Conservation (phyloP, 23 tunicate genomes). For the Oikopleura albicans region DNA sequence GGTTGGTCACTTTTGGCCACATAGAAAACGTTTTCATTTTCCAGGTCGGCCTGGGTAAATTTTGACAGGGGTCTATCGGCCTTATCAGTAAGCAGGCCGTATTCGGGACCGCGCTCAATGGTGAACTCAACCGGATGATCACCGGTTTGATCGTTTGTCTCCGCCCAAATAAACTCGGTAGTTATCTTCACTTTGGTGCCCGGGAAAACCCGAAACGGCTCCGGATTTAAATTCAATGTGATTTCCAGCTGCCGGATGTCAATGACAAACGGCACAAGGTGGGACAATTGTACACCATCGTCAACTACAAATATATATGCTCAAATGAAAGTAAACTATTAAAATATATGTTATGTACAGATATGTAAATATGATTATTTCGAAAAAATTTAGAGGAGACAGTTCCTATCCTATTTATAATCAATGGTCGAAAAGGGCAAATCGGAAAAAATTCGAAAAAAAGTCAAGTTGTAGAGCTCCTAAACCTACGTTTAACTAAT, state of each 20-base stretch:
- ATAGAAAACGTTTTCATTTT: neutral
- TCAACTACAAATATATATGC: neutral
- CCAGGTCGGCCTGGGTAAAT: neutral
- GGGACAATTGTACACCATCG: neutral
- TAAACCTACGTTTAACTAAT: no score
- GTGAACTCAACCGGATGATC: neutral
- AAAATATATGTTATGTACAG: no score
- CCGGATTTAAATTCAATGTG: neutral
- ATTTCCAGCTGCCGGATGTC: neutral
- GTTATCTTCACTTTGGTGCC: neutral
- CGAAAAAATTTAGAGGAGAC: no score
- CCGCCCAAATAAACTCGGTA: neutral
- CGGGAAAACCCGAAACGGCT: neutral
- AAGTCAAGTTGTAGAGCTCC: no score
- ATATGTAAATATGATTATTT: no score
- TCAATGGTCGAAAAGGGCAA: no score
- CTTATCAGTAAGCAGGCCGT: neutral
- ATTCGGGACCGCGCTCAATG: neutral
- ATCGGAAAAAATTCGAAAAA: no score
- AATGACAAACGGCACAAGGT: neutral
- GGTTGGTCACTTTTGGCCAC: neutral
- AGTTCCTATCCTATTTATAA: no score
- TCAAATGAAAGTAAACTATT: no score
- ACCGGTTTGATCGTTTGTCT: neutral
- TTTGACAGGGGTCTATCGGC: neutral